Base-by-base conservation (phyloP, 2,797 vertebrate species). In the Poecile montanus region DNA sequence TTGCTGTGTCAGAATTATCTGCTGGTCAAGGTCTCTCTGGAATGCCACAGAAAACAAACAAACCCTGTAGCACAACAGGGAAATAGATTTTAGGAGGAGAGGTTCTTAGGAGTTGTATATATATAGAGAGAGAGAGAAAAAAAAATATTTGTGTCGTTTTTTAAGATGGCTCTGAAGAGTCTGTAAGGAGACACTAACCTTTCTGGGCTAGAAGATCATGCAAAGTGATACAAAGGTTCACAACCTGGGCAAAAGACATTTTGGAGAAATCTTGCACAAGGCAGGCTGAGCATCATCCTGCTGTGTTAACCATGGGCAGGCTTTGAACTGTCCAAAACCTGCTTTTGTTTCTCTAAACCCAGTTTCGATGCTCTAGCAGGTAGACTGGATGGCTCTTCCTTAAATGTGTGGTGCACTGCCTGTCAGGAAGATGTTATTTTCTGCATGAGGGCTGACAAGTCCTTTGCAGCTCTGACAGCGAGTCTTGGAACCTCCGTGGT, bases 1-100 rank as follows among this genome's bases (percentile, higher is more conserved):
- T 38, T 89, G 13, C 51, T 62, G 47, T 83, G 81, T 45, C 81
- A 89, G 76, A 94, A 72, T 95, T 95, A 93, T 87, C 56, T 89
- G 30, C 84, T 16, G 76, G 91, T 88, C 89, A 94, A 82, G 48
- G 68, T 82, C 94, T 95, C 67, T 62, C 34, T 75, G 26, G 87
- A 90, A 78, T 61, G 36, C 42, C 75, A 58, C 89, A 89, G 81
- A 82, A 94, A 91, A 82, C 87, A 92, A 95, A 86, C 62, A 50
- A 89, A 67, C 56, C 45, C 42, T 32, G n/a, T 27, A 73, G 48
- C 0, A 0, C 34, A 84, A 63, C n/a, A 84, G 32, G 56, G 76
- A 84, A 78, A 48, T 22, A 88, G 70, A 50, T 67, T 71, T 88
- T 82, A 67, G 62, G 42, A 80, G 58, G 29, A 75, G n/a, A 53